Percentiles rank a stretch among this genome's conserved stretches.
Conservation (phyloP, 2,113 vertebrate genomes). For the Haliaeetus leucogaster region DNA sequence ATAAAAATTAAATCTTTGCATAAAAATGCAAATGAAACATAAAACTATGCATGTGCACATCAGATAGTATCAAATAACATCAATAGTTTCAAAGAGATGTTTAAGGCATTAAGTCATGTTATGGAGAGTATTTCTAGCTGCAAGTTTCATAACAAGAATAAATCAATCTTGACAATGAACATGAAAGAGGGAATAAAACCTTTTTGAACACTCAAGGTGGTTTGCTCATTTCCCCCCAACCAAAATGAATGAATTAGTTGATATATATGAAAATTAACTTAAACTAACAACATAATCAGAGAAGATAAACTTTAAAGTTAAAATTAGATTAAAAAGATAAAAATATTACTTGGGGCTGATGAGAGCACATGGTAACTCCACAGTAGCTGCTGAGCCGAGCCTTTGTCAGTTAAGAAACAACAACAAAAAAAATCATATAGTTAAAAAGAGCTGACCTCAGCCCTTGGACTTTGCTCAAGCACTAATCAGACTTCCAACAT, state of each 20-base stretch:
- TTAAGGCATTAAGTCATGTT: conserved; percentile 40
- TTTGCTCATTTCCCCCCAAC: conserved; percentile 16
- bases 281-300: conserved; percentile 21
- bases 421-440: background rate
- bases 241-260: background rate
- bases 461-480: conserved; percentile 39
- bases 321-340: conserved; percentile 25
- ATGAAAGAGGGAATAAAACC: conserved; percentile 18
- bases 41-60: background rate
- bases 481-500: background rate
- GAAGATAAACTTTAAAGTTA: conserved; percentile 19
- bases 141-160: conserved; percentile 25
- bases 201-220: conserved; percentile 49
- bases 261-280: conserved; percentile 48
- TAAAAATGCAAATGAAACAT: conserved; percentile 9
- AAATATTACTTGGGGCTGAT: conserved; percentile 30
- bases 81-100: conserved; percentile 35
- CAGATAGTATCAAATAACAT: background rate
- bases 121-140: background rate
- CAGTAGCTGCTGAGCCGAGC: background rate
- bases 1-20: background rate
- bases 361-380: background rate
- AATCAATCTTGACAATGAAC: conserved; percentile 30
- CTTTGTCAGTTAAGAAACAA: background rate
- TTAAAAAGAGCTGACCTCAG: conserved; percentile 17